Conservation (phyloP, 2,113 vertebrate species). For the Dromas ardeola region DNA sequence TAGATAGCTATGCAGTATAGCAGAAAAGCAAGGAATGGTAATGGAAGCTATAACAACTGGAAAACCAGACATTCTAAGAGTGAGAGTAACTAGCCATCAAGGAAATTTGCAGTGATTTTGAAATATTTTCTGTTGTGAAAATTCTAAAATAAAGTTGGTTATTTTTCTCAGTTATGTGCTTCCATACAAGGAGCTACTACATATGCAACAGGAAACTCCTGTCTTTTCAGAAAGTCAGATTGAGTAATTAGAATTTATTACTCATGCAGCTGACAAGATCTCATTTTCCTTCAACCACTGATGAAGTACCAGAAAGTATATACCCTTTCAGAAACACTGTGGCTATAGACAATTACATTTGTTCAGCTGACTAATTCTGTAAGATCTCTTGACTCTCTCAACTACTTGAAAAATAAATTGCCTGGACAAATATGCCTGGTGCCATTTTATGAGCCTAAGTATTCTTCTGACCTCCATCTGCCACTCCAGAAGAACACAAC, state of each 20-base stretch:
- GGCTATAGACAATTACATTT: not conserved
- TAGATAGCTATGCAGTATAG: not conserved
- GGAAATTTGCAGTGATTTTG: not conserved
- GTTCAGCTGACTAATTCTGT: not conserved
- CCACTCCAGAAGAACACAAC: not conserved
- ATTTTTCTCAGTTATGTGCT: not conserved
- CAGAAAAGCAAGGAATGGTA: not conserved
- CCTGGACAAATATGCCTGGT: not conserved
- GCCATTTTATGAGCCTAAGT: not conserved
- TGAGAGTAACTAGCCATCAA: not conserved
- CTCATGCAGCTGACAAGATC: not conserved
- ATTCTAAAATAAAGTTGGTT: not conserved
- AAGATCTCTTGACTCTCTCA: not conserved
- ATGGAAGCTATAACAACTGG: not conserved
- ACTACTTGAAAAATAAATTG: not conserved
- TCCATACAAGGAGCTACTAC: not conserved
- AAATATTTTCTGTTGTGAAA: not conserved
- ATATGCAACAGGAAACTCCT: not conserved
- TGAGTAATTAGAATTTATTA: not conserved
- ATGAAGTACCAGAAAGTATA: not conserved
- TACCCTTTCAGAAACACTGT: not conserved
- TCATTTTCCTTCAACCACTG: not conserved
- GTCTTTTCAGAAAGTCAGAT: not conserved
- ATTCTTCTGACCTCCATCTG: not conserved
- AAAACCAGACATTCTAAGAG: not conserved